phyloP scores from a whole-genome alignment of 2,113 vertebrate species.

The Isurus oxyrinchus region DNA sequence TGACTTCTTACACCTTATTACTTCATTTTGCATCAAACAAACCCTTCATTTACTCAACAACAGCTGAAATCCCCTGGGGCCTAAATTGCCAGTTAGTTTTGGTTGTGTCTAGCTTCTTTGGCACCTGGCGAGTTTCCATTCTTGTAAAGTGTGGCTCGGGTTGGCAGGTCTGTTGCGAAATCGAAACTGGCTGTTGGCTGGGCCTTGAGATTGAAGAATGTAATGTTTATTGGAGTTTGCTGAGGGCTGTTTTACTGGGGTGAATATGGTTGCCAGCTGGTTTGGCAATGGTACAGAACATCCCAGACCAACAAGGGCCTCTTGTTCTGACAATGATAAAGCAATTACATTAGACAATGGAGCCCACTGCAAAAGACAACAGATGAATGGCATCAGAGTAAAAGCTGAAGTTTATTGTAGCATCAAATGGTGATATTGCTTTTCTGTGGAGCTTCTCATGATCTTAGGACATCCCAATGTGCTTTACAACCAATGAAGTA shows the following conservation, averaged over 20 bases:
- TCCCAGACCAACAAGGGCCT: not conserved
- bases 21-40: not conserved
- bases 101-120: conserved; percentile 1
- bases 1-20: not conserved
- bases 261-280: not conserved
- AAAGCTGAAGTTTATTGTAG: not conserved
- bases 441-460: not conserved
- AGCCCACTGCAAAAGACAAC: not conserved
- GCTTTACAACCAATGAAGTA: not conserved
- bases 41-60: not conserved
- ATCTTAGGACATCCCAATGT: not conserved
- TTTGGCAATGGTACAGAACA: not conserved
- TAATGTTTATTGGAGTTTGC: not conserved
- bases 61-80: not conserved
- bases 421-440: not conserved
- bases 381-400: not conserved
- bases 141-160: not conserved
- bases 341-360: not conserved
- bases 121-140: conserved; percentile 13
- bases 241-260: not conserved
- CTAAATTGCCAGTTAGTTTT: not conserved
- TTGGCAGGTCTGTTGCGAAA: not conserved
- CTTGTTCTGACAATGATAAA: not conserved
- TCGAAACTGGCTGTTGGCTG: not conserved
- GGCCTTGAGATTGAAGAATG: not conserved